phyloP scores from a whole-genome alignment of 2,113 vertebrate species.

The Thinocorus orbignyianus region DNA sequence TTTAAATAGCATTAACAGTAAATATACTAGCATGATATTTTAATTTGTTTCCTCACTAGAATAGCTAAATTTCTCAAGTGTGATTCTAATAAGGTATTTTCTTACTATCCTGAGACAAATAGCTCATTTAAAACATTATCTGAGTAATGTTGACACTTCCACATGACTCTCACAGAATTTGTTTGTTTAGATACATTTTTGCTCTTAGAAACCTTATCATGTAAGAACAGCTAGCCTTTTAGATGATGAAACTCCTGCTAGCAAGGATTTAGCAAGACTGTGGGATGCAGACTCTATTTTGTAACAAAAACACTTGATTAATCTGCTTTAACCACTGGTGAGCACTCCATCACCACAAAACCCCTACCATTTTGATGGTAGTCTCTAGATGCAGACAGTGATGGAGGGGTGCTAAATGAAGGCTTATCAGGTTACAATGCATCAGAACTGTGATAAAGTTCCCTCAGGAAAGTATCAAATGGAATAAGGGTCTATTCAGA shows the following conservation, averaged over 20 bases:
- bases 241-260: neutral
- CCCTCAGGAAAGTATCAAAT: conserved; percentile 66
- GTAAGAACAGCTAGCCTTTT: conserved; percentile 1
- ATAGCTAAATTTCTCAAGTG: neutral
- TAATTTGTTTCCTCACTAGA: neutral
- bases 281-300: neutral
- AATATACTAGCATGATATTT: neutral
- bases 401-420: conserved; percentile 69
- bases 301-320: neutral
- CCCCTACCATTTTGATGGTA: neutral
- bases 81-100: neutral
- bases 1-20: neutral
- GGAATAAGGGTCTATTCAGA: conserved; percentile 66
- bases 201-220: conserved; percentile 21
- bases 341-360: neutral
- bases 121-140: neutral
- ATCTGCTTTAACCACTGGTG: neutral
- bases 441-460: conserved; percentile 65
- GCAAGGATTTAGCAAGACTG: neutral
- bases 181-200: neutral
- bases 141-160: neutral
- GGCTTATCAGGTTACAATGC: conserved; percentile 64
- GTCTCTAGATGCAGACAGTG: neutral
- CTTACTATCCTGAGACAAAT: neutral
- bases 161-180: neutral